Evolutionary conservation across 2,113 vertebrate species (phyloP).

Genomic region (Callithrix jacchus): DNA sequence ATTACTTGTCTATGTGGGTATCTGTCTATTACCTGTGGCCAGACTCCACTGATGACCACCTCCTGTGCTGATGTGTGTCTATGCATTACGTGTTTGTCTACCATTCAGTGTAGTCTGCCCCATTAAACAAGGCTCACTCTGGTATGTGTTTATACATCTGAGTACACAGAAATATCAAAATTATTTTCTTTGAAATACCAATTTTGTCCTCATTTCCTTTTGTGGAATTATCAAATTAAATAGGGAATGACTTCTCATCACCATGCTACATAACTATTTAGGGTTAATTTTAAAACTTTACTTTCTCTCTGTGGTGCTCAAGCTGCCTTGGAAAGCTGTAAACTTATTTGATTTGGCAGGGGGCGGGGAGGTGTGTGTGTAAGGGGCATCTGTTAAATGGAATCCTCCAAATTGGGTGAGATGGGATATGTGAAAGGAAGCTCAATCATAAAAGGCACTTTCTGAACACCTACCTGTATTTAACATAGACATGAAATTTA

Average conservation of each 20-base stretch:
- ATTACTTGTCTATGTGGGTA: background rate
- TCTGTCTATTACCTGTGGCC: background rate
- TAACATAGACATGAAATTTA: slow-evolving; percentile 5
- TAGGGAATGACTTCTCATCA: background rate
- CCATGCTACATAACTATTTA: background rate
- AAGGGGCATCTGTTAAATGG: background rate
- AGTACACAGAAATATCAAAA: background rate
- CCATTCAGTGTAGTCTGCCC: background rate
- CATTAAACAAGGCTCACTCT: background rate
- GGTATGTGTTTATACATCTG: background rate
- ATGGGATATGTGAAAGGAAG: background rate
- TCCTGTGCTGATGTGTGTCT: background rate
- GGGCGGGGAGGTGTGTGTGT: rapidly evolving
- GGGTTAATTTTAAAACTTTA: background rate
- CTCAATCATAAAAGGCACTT: background rate
- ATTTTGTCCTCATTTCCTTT: background rate
- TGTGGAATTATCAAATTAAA: background rate
- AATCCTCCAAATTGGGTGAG: background rate
- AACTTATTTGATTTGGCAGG: background rate
- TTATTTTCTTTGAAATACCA: background rate
- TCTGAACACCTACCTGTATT: background rate
- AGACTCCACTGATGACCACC: background rate
- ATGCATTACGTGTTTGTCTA: rapidly evolving
- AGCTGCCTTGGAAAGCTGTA: background rate
- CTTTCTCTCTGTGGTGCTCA: background rate